phyloP scores from a whole-genome alignment of 2,888 invertebrate genomes.

The Ryuthela nishihirai region DNA sequence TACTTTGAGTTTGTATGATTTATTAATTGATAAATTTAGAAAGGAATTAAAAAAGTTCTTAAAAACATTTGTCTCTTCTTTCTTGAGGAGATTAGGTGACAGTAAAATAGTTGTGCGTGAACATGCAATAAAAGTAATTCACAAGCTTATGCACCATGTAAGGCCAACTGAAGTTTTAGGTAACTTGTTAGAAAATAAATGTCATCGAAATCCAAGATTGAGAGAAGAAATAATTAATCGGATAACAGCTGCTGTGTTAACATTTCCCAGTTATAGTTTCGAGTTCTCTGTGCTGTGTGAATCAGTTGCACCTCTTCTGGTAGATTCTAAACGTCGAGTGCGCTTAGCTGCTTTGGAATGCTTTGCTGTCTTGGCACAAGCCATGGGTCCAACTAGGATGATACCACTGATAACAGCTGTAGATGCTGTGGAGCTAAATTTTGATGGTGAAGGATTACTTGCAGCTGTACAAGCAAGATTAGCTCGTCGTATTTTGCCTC shows the following conservation, averaged over 20 bases:
- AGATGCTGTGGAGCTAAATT: slow-evolving; percentile 51
- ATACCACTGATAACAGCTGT: slow-evolving; percentile 58
- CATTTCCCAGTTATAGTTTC: slow-evolving; percentile 73
- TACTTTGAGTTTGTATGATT: slow-evolving; percentile 53
- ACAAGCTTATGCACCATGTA: slow-evolving; percentile 56
- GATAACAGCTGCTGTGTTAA: slow-evolving; percentile 69
- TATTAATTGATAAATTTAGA: slow-evolving; percentile 53
- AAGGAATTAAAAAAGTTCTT: slow-evolving; percentile 52
- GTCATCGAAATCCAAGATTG: slow-evolving; percentile 57
- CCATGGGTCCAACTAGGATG: slow-evolving; percentile 58
- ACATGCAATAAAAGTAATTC: slow-evolving; percentile 54
- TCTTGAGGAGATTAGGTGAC: slow-evolving; percentile 55
- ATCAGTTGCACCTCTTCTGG: slow-evolving; percentile 53
- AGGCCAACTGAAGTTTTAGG: slow-evolving; percentile 57
- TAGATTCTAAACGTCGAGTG: slow-evolving; percentile 67
- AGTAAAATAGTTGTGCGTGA: slow-evolving; percentile 55
- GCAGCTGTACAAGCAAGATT: slow-evolving; percentile 70
- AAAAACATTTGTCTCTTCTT: slow-evolving; percentile 53
- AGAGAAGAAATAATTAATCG: slow-evolving; percentile 72
- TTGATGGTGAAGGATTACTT: slow-evolving; percentile 53
- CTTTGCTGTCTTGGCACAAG: slow-evolving; percentile 70
- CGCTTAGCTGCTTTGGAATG: slow-evolving; percentile 75
- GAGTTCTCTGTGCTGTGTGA: slow-evolving; percentile 55
- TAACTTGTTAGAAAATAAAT: slow-evolving; percentile 55
- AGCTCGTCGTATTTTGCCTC: slow-evolving; percentile 68